phyloP scores from a whole-genome alignment of 2,888 invertebrate species.

The Ichneumoninae sp. region DNA sequence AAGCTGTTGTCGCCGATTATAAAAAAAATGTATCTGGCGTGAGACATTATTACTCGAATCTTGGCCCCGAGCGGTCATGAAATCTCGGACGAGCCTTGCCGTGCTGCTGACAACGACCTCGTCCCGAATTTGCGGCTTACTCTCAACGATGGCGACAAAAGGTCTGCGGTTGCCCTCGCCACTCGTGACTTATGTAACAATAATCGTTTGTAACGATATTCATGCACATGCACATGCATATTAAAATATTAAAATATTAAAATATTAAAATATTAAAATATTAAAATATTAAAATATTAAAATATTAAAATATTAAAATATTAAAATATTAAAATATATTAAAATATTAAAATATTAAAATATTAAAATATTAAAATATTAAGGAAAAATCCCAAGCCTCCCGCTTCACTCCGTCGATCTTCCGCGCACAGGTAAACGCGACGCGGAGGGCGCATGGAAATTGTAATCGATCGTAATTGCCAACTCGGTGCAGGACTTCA shows the following conservation, averaged over 20 bases:
- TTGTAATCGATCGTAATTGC: slow-evolving; percentile 55
- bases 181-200: not conserved
- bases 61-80: not conserved
- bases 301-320: too few relatives aligned
- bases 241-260: not conserved
- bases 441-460: slow-evolving; percentile 40
- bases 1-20: not conserved
- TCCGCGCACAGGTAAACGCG: not conserved
- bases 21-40: not conserved
- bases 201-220: not conserved
- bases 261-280: not conserved
- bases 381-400: not conserved
- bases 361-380: too few relatives aligned
- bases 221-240: not conserved
- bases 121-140: not conserved
- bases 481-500: slow-evolving; percentile 18
- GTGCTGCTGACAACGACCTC: not conserved
- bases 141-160: not conserved
- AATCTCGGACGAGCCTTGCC: not conserved
- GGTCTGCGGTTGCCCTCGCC: not conserved
- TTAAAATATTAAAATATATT: too few relatives aligned
- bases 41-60: not conserved
- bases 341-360: too few relatives aligned
- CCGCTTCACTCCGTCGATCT: not conserved
- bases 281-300: too few relatives aligned